phyloP scores from a whole-genome alignment of 2,113 vertebrate species.

The Equus quagga region DNA sequence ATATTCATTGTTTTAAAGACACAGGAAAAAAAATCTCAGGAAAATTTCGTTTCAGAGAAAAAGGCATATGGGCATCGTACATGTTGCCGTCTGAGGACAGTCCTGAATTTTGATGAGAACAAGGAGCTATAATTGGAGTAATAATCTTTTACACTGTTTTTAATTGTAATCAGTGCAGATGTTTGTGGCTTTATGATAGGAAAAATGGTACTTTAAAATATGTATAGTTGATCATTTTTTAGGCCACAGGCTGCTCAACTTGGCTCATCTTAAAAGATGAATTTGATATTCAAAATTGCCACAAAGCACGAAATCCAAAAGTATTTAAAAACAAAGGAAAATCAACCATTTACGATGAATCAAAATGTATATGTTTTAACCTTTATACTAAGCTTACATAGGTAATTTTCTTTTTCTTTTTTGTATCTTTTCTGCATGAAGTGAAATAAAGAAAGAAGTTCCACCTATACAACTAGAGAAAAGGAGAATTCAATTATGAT shows the following conservation, averaged over 20 bases:
- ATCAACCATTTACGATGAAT: not conserved
- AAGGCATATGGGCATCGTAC: conserved; percentile 51
- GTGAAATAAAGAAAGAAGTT: conserved; percentile 43
- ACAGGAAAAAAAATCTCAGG: not conserved
- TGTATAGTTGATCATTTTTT: conserved; percentile 50
- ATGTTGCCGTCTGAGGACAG: not conserved
- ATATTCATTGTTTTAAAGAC: conserved; percentile 41
- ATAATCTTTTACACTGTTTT: conserved; percentile 77
- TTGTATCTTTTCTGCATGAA: not conserved
- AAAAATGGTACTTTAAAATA: conserved; percentile 44
- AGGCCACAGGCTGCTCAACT: conserved; percentile 46
- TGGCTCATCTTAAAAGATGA: conserved; percentile 46
- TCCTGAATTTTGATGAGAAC: conserved; percentile 78
- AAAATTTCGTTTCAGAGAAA: conserved; percentile 49
- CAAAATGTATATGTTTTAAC: not conserved
- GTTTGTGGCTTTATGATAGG: conserved; percentile 67
- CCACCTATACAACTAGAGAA: not conserved
- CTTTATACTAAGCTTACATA: not conserved
- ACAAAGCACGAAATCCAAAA: conserved; percentile 48
- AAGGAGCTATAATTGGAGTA: conserved; percentile 73
- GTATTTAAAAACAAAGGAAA: conserved; percentile 55
- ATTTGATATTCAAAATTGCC: conserved; percentile 41
- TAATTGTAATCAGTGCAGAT: conserved; percentile 78
- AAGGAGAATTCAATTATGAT: not conserved
- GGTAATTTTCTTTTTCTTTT: conserved; percentile 19